These are phyloP conservation scores for Drosophila incognita DNA, from an alignment of 2,888 invertebrate species.

Conservation along the genomic window DNA sequence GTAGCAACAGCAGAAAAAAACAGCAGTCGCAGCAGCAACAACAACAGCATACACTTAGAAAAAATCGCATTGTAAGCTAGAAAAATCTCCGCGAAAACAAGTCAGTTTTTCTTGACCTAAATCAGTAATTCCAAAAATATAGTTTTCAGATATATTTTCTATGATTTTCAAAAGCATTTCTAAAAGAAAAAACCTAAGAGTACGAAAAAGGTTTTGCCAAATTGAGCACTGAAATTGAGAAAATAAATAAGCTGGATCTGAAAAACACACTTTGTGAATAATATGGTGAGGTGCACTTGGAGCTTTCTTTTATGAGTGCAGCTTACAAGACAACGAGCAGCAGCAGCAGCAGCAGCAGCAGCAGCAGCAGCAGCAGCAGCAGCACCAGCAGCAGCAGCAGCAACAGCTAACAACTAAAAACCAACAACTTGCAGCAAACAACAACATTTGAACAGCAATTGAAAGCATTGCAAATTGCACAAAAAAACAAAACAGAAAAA, in stretches of 20 bases:
- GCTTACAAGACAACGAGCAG: slow-evolving; percentile 2
- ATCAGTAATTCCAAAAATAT: neutral
- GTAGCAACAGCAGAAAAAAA: slow-evolving; percentile 3
- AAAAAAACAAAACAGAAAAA: neutral
- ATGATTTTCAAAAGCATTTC: too few species aligned
- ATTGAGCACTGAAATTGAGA: neutral
- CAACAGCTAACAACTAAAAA: slow-evolving; percentile 5
- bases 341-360: neutral
- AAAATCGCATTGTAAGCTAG: neutral
- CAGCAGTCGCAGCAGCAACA: neutral
- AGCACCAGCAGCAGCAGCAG: neutral
- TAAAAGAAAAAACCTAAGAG: too few species aligned
- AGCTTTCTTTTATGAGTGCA: slow-evolving; percentile 1
- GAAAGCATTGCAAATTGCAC: slow-evolving; percentile 44
- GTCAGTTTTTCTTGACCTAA: neutral
- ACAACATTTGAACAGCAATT: slow-evolving; percentile 25
- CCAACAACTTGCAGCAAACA: slow-evolving; percentile 24
- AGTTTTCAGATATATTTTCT: too few species aligned
- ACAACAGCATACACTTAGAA: neutral
- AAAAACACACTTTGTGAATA: neutral
- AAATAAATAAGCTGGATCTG: neutral
- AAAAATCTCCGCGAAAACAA: too few species aligned
- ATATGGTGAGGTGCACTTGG: neutral
- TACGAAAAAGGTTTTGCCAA: neutral
- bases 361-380: neutral